phyloP scores from a whole-genome alignment of 2,113 vertebrate genomes.

The Cichladusa arquata region DNA sequence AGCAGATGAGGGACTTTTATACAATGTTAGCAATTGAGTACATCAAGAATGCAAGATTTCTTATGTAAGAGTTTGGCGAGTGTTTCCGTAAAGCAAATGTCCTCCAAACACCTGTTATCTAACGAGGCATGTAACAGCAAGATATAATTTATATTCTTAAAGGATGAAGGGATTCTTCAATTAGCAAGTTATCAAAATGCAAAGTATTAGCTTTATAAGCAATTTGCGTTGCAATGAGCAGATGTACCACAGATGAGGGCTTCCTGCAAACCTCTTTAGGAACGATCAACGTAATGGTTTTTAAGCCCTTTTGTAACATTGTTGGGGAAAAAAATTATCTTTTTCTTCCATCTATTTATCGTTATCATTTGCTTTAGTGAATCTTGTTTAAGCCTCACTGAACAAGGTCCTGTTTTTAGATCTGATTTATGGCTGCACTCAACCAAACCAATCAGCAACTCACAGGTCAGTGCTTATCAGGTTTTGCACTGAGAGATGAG shows the following conservation, averaged over 20 bases:
- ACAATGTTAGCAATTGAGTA: background rate
- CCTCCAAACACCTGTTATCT: slow-evolving; percentile 18
- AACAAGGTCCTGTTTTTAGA: background rate
- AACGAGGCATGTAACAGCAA: background rate
- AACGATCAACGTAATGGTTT: background rate
- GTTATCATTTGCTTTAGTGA: background rate
- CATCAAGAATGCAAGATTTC: background rate
- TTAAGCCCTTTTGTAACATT: slow-evolving; percentile 18
- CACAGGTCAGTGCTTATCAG: background rate
- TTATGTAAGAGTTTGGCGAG: background rate
- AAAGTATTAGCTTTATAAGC: slow-evolving; percentile 29
- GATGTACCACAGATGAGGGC: background rate
- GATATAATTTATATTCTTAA: slow-evolving; percentile 31
- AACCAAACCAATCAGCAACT: background rate
- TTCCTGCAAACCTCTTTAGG: background rate
- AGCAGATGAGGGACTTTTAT: background rate
- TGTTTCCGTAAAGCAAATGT: background rate
- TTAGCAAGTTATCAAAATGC: slow-evolving; percentile 50
- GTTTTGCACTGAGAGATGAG: background rate
- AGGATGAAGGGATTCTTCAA: slow-evolving; percentile 2
- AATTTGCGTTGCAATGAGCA: slow-evolving; percentile 2
- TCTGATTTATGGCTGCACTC: slow-evolving; percentile 21
- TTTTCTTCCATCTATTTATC: background rate
- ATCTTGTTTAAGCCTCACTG: slow-evolving; percentile 1
- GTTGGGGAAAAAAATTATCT: background rate